Base-by-base conservation (phyloP, 1,140 invertebrate species). In the Bacillus rossius region DNA sequence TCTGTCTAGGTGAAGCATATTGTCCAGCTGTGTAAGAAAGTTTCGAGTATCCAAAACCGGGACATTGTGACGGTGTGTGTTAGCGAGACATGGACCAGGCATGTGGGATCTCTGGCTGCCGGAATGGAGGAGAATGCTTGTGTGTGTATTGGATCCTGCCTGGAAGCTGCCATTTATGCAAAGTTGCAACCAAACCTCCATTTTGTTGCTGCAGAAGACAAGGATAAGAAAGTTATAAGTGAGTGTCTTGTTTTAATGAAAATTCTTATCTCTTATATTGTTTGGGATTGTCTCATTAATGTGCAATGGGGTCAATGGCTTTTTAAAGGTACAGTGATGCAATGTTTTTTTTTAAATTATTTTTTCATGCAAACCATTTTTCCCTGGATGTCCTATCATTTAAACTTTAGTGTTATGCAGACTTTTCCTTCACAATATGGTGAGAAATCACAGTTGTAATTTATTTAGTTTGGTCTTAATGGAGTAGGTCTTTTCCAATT, bases 61-160 rank as follows among this genome's bases (percentile, higher is more conserved):
- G 13, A 19, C 7, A 26, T 16, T 7, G 2, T 60, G 19, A 22
- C 34, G 49, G 19, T 53, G 41, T 61, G 19, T 41, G 51, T 61
- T 64, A 43, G 52, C 71, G 72, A 50, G 25, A 50, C 26, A 8
- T 71, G 8, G 40, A 37, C 5, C 55, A 65, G 49, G 57, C 75
- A 7, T 60, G 74, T 13, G 62, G 19, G 13, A 65, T 63, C 37
- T 60, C 69, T 47, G 64, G 70, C 13, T 56, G 71, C 16, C 62
- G 74, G 22, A 49, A 57, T 4, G 69, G 68, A 3, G 64, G 66
- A 58, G 53, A 70, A 7, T 19, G 43, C 19, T 2, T 73, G 67
- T 16, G 67, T 73, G 49, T 75, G 71, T 49, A 73, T 77, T 42
- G 65, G 70, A 38, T 76, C 74, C 20, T 75, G 68, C 49, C 60